Evolutionary conservation across 2,797 vertebrate species (phyloP), one percentile per base, ranked within the genome.

Genomic region (Erpetoichthys calabaricus): DNA sequence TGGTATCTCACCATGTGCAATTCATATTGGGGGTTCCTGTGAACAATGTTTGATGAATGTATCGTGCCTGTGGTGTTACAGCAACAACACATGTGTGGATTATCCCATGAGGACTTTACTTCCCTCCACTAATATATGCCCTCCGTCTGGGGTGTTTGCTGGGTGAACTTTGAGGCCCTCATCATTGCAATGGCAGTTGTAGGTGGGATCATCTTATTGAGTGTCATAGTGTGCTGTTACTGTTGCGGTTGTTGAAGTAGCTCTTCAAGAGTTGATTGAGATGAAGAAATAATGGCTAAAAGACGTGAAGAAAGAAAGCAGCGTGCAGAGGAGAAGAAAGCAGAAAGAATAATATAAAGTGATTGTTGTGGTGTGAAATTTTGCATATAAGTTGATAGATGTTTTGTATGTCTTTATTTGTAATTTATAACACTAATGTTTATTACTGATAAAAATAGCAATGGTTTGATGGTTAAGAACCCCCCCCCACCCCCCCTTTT

Each of bases 101-200:
- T 93, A 94, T 63, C 91, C 91, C 4, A 85, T 89, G 50, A 81
- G 70, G 63, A 85, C 76, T 65, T 25, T 94, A 64, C 75, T 91
- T 57, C 89, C 93, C 44, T 76, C 84, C 0, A 63, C 78, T 1
- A 81, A 81, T 0, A 3, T 84, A 1, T 97, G 92, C 72, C 60
- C 66, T 8, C 59, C 94, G 63, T 81, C 79, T 97, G 91, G 92
- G 87, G 84, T n/a, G 79, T 86, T 60, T 98, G 92, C 67, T 92
- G 82, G 81, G 90, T 90, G 64, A 91, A 88, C 73, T 90, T 93
- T 66, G 89, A 94, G 56, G 87, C 78, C 42, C 72, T 94, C 70
- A 80, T 94, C 69, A 91, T 92, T 5, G 59, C 80, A 43, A 65
- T 93, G 64, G 85, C 75, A 0, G 85, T 89, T 58, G 43, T 90